Evolutionary conservation across 2,888 invertebrate genomes (phyloP), one percentile per base, ranked within the genome.

Genomic region (Phlogophora meticulosa): DNA sequence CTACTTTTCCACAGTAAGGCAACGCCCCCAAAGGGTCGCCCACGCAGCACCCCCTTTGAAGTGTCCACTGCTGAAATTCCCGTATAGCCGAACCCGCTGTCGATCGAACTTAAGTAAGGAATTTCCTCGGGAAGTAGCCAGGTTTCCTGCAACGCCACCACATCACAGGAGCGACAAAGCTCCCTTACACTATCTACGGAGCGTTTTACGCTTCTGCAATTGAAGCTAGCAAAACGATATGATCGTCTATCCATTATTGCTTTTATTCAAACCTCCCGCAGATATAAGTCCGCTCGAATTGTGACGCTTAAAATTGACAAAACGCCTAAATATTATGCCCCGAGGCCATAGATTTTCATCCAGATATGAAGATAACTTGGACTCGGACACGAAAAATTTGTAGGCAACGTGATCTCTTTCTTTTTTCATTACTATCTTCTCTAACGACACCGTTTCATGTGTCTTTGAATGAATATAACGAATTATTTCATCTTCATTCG

Each of bases 151-250:
- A 69, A 28, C 15, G 40, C 46, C n/a, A 70, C 42, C 7, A 72
- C 13, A 17, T 62, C 53, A n/a, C 34, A 57, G 4, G 40, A 28
- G 36, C 36, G 17, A 28, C 71, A 66, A 2, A 66, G 45, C 1
- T 42, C 15, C 17, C 55, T 57, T n/a, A 66, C 51, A 15, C 46
- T 38, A n/a, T 56, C 62, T n/a, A 72, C n/a, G 3, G 61, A 65
- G 9, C 64, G 57, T 51, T 65, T 65, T 2, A 65, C 9, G n/a
- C n/a, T 46, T 10, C 51, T 67, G 17, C 71, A 73, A 28, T 76
- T 76, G 46, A 58, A 75, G n/a, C 49, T 62, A 17, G 53, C 65
- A n/a, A 71, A 53, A 4, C 11, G 38, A 36, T 61, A 56, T 11
- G 11, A 53, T n/a, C 51, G 17, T 17, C 48, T 58, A 62, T 58